Percentiles rank a stretch among this genome's conserved stretches.
Evolutionary conservation across 2,888 invertebrate genomes (phyloP).

Genomic region (Autographa pulchrina): DNA sequence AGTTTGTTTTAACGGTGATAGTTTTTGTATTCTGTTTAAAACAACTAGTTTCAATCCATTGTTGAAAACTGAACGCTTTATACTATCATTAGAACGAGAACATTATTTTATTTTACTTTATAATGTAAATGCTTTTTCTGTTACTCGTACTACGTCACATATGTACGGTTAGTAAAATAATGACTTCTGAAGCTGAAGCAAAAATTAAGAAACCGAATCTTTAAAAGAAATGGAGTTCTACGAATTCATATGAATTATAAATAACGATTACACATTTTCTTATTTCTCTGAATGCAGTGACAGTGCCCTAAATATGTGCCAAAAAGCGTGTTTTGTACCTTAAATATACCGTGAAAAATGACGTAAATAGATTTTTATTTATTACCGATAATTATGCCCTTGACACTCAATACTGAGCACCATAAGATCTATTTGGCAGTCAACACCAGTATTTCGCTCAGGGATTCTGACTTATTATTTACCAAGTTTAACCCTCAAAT

Average conservation of each 20-base stretch:
- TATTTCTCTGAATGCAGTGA: conserved; percentile 26
- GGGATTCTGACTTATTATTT: background rate
- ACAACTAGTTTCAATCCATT: too few species aligned
- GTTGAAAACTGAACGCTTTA: too few species aligned
- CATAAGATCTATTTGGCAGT: background rate
- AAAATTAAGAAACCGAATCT: background rate
- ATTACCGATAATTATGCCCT: too few species aligned
- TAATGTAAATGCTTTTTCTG: background rate
- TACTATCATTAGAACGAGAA: too few species aligned
- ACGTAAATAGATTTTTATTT: background rate
- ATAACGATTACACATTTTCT: conserved; percentile 23
- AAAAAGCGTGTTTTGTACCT: conserved; percentile 1
- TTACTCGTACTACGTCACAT: background rate
- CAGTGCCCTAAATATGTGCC: conserved; percentile 13
- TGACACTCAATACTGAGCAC: background rate
- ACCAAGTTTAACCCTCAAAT: background rate
- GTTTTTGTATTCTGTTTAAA: background rate
- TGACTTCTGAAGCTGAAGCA: background rate
- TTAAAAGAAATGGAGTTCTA: conserved; percentile 20
- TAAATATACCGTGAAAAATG: background rate
- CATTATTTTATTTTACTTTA: too few species aligned
- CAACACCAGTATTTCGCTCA: background rate
- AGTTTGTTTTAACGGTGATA: conserved; percentile 32
- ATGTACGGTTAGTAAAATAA: background rate
- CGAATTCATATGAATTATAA: conserved; percentile 25